Percentiles rank a stretch among this genome's conserved stretches.
Evolutionary conservation across 2,797 vertebrate species (phyloP).

Genomic region (Numenius phaeopus): DNA sequence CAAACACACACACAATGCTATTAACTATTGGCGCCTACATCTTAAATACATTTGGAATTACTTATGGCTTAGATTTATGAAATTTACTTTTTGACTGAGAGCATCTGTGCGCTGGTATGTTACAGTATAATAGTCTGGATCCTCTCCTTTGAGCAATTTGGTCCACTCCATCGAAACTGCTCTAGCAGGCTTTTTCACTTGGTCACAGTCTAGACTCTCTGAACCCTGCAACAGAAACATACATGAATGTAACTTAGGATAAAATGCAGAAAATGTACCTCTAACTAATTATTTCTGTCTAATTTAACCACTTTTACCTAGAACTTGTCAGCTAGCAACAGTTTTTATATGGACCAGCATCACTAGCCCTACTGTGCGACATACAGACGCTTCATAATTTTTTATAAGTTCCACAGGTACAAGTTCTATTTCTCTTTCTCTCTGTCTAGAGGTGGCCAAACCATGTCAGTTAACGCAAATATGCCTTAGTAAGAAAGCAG

Average conservation of each 20-base stretch:
- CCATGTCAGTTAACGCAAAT: background rate
- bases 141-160: slow-evolving; percentile 72
- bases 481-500: background rate
- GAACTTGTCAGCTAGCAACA: background rate
- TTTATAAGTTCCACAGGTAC: background rate
- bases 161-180: slow-evolving; percentile 80
- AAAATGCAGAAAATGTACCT: background rate
- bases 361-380: background rate
- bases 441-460: background rate
- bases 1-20: background rate
- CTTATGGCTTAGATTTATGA: background rate
- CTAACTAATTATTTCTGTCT: background rate
- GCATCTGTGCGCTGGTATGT: slow-evolving; percentile 70
- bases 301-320: background rate
- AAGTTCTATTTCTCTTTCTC: background rate
- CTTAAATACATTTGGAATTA: background rate
- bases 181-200: slow-evolving; percentile 35
- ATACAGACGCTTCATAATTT: background rate
- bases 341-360: background rate
- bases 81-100: slow-evolving; percentile 79
- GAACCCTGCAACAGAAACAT: slow-evolving; percentile 74
- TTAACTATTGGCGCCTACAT: background rate
- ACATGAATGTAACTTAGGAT: background rate
- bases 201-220: slow-evolving; percentile 70
- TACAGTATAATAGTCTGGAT: slow-evolving; percentile 81